phyloP scores from a whole-genome alignment of 1,140 invertebrate species.

The Zaprionus davidi region DNA sequence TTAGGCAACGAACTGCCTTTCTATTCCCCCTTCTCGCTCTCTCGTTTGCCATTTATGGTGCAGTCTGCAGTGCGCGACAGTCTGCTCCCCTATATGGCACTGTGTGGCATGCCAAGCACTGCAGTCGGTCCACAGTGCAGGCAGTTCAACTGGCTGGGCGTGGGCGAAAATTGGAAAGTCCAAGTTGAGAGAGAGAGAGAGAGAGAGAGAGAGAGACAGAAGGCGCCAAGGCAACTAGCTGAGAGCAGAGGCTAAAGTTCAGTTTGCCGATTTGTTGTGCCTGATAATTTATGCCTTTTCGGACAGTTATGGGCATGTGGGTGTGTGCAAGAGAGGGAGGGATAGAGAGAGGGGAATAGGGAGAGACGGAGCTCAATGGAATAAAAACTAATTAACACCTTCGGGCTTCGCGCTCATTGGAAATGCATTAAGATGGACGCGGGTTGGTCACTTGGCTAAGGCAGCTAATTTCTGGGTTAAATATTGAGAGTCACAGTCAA shows the following conservation, averaged over 20 bases:
- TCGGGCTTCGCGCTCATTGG: conserved; percentile 32
- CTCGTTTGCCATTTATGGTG: conserved; percentile 24
- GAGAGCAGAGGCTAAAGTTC: conserved; percentile 39
- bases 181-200: conserved; percentile 28
- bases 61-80: conserved; percentile 13
- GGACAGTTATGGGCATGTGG: conserved; percentile 61
- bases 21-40: conserved; percentile 16
- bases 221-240: conserved; percentile 56
- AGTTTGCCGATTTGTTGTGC: conserved; percentile 31
- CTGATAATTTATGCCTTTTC: conserved; percentile 55
- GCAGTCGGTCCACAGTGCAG: conserved; percentile 22
- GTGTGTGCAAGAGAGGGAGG: conserved; percentile 30
- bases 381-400: conserved; percentile 79
- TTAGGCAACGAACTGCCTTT: conserved; percentile 73
- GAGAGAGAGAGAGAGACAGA: no score
- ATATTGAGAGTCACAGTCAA: conserved; percentile 49
- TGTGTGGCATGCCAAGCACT: conserved; percentile 21
- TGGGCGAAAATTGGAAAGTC: conserved; percentile 78
- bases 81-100: conserved; percentile 25
- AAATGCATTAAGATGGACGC: conserved; percentile 55
- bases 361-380: conserved; percentile 23
- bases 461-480: conserved; percentile 79
- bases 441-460: conserved; percentile 30
- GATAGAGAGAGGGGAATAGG: conserved; percentile 27
- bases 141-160: conserved; percentile 40